Evolutionary conservation across 2,888 invertebrate genomes (phyloP).

Genomic region (Pheosia tremula): DNA sequence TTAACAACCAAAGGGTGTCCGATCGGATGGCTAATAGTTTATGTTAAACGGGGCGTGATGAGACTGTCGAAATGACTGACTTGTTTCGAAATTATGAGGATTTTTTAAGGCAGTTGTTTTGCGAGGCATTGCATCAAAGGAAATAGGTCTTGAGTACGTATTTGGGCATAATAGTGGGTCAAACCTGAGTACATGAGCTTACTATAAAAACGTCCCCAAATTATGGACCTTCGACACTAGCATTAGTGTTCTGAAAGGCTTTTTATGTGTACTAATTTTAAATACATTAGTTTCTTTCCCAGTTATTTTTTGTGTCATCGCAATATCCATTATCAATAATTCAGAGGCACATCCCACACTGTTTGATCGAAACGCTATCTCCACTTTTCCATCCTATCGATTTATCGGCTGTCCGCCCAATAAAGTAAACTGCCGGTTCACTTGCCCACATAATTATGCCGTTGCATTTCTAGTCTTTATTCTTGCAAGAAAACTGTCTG

Average conservation of each 20-base stretch:
- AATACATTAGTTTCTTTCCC: background rate
- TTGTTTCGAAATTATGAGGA: background rate
- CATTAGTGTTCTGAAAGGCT: background rate
- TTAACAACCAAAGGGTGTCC: conserved; percentile 21
- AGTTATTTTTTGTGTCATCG: background rate
- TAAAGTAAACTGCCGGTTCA: too few species aligned
- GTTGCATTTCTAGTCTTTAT: background rate
- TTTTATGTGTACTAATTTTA: background rate
- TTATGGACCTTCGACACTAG: too few species aligned
- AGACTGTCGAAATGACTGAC: background rate
- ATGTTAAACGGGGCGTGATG: background rate
- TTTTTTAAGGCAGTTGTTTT: background rate
- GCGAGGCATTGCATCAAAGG: background rate
- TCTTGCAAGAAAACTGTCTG: background rate
- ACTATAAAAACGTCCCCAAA: too few species aligned
- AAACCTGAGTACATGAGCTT: too few species aligned
- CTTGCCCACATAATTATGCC: background rate
- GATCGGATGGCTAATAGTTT: background rate
- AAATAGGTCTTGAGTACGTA: too few species aligned
- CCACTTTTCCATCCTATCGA: background rate
- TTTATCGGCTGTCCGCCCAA: background rate
- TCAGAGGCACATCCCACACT: background rate
- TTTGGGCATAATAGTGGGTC: too few species aligned
- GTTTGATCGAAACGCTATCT: background rate
- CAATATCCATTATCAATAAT: background rate